Conservation (phyloP, 2,113 vertebrate species). For the Stercorarius parasiticus region DNA sequence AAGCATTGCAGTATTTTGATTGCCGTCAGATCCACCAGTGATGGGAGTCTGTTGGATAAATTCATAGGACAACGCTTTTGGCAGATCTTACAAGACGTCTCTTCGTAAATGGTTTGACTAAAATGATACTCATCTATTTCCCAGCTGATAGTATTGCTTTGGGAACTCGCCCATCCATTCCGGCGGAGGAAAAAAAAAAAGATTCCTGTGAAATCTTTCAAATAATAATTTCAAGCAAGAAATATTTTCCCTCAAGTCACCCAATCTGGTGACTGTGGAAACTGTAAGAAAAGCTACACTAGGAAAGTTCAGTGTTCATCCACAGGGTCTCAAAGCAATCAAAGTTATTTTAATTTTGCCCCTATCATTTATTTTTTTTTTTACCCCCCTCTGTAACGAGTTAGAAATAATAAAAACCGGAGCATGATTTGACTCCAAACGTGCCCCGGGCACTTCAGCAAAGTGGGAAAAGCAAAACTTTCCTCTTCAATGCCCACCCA, state of each 20-base stretch:
- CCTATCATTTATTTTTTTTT: background rate
- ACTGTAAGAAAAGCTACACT: background rate
- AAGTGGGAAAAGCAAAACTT: background rate
- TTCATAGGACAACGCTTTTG: constrained; percentile 12
- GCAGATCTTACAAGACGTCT: background rate
- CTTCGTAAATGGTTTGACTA: background rate
- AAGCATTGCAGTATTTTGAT: background rate
- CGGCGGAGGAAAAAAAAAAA: background rate
- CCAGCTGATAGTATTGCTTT: constrained; percentile 43
- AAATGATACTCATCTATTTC: constrained; percentile 41
- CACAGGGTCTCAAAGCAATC: background rate
- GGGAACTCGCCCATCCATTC: background rate
- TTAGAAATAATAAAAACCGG: background rate
- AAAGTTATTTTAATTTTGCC: background rate
- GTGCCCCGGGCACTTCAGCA: background rate
- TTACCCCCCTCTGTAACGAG: fast-evolving
- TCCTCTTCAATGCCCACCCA: background rate
- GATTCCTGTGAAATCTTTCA: constrained; percentile 35
- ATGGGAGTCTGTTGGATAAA: constrained; percentile 3
- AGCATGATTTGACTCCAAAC: background rate
- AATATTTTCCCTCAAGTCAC: constrained; percentile 44
- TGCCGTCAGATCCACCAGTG: background rate
- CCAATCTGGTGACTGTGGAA: background rate
- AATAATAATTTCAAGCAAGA: background rate
- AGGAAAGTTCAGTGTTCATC: background rate